Evolutionary conservation across 2,888 invertebrate species (phyloP).

Genomic region (Apamea crenata): DNA sequence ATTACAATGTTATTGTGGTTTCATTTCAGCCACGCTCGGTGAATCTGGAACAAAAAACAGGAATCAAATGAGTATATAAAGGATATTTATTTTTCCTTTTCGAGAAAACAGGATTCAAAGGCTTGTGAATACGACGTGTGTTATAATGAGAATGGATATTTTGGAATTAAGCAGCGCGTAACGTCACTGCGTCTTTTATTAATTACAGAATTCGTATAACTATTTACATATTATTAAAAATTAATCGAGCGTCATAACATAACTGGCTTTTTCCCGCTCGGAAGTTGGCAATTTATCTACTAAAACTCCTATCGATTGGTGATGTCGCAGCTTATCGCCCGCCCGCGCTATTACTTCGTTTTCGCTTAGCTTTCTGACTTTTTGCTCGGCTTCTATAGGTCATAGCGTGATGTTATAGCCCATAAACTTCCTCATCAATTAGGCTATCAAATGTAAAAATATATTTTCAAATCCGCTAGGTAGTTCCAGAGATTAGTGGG

Average conservation of each 20-base stretch:
- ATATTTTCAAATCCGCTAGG: background rate
- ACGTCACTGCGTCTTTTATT: slow-evolving; percentile 14
- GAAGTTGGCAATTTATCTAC: background rate
- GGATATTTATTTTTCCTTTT: slow-evolving; percentile 45
- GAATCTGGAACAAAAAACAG: slow-evolving; percentile 81
- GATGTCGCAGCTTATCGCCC: background rate
- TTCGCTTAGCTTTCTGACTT: background rate
- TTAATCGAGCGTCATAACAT: background rate
- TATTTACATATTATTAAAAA: background rate
- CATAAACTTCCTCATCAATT: background rate
- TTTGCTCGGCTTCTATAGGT: background rate
- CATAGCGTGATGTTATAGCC: background rate
- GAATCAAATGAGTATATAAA: slow-evolving; percentile 44
- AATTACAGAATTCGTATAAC: background rate
- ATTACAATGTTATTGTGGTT: slow-evolving; percentile 74
- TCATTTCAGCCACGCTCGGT: slow-evolving; percentile 65
- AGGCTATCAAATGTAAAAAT: too few relatives aligned
- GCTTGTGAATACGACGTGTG: slow-evolving; percentile 32
- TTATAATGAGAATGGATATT: slow-evolving; percentile 33
- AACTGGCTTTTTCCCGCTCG: background rate
- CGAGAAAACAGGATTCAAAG: slow-evolving; percentile 40
- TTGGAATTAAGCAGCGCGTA: slow-evolving; percentile 30
- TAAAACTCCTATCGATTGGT: background rate
- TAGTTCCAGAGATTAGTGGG: background rate
- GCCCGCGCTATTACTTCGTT: background rate